Evolutionary conservation across 2,888 invertebrate genomes (phyloP).

Genomic region (Thereva unica): DNA sequence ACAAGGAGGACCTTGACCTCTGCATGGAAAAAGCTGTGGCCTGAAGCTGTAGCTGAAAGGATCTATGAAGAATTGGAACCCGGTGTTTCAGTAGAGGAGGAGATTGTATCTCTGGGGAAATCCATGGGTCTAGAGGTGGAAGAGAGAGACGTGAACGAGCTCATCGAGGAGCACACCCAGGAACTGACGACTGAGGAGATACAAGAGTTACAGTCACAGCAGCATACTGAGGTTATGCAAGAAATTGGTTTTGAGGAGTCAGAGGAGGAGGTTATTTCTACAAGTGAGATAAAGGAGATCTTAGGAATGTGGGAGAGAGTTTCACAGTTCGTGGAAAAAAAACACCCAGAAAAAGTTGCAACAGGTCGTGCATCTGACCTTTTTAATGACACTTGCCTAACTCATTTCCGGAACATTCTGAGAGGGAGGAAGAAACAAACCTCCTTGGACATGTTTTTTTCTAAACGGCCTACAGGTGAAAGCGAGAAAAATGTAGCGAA

Average conservation of each 20-base stretch:
- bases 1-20: constrained; percentile 10
- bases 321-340: no score
- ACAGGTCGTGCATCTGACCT: no score
- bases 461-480: no score
- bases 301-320: no score
- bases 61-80: constrained; percentile 49
- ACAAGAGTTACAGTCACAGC: not conserved
- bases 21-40: constrained; percentile 20
- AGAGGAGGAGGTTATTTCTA: constrained; percentile 10
- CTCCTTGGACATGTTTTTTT: no score
- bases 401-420: no score
- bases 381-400: no score
- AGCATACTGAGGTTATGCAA: not conserved
- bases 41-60: constrained; percentile 45
- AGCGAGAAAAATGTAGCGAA: no score
- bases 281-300: no score
- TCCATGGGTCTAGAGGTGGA: constrained; percentile 35
- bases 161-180: constrained; percentile 28
- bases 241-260: constrained; percentile 20
- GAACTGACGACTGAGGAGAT: constrained; percentile 6
- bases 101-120: constrained; percentile 36
- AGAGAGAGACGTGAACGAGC: constrained; percentile 33
- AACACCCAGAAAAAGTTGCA: no score
- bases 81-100: constrained; percentile 42
- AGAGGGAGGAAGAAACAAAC: no score